Percentiles rank a stretch among this genome's conserved stretches.
Conservation (phyloP, 1,140 invertebrate species). For the Lithobius niger region DNA sequence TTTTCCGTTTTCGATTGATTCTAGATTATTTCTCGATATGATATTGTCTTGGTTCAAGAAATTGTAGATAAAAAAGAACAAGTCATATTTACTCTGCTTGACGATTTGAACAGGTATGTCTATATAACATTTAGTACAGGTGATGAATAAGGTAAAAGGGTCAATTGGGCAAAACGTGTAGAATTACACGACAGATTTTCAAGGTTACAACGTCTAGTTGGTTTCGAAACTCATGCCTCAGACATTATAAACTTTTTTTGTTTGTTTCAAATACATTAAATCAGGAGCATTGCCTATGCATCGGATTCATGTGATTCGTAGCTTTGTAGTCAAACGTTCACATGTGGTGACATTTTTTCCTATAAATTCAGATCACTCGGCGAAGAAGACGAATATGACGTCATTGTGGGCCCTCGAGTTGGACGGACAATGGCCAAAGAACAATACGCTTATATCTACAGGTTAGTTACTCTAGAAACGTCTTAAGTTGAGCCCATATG, state of each 20-base stretch:
- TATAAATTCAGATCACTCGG: not conserved
- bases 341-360: not conserved
- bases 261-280: no score
- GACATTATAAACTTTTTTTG: no score
- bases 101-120: not conserved
- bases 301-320: no score
- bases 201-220: no score
- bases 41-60: conserved; percentile 16
- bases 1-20: not conserved
- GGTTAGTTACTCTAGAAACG: not conserved
- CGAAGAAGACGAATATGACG: not conserved
- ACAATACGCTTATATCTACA: conserved; percentile 4
- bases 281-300: no score
- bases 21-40: conserved; percentile 9
- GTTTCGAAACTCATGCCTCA: no score
- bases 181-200: no score
- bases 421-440: not conserved
- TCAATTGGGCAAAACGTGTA: no score
- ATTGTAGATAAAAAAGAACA: conserved; percentile 13
- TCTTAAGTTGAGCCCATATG: no score
- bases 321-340: no score
- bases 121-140: no score
- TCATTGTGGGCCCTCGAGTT: not conserved
- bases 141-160: no score
- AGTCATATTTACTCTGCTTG: conserved; percentile 10